A percentile compares a stretch with the other conserved stretches of the same genome.
Conservation (phyloP, 2,797 vertebrate species). For the Lates japonicus region DNA sequence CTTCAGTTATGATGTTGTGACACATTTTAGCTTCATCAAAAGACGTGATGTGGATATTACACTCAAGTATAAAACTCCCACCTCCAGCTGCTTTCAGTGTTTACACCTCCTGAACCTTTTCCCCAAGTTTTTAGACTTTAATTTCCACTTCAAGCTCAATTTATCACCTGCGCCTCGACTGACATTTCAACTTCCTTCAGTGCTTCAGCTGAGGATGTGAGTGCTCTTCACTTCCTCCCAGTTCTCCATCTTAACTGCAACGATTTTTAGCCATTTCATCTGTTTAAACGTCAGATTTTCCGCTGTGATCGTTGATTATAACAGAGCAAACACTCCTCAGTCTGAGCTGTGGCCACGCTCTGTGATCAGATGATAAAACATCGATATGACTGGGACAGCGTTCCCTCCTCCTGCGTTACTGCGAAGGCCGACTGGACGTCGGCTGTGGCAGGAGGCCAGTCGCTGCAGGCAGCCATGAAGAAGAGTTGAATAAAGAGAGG, state of each 20-base stretch:
- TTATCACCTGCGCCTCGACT: too few relatives aligned
- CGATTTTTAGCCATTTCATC: too few relatives aligned
- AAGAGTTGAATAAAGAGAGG: constrained; percentile 58
- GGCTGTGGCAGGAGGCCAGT: constrained; percentile 46
- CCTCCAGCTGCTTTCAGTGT: too few relatives aligned
- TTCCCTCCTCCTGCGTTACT: constrained; percentile 40
- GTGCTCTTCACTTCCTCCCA: neutral
- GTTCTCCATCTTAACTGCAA: neutral
- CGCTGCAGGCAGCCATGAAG: constrained; percentile 63
- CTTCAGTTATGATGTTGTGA: too few relatives aligned
- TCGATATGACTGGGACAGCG: constrained; percentile 19
- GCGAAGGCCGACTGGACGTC: constrained; percentile 50
- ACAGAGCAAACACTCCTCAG: neutral
- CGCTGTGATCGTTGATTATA: neutral
- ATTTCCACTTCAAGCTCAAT: too few relatives aligned
- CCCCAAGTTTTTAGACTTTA: too few relatives aligned
- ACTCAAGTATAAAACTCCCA: too few relatives aligned
- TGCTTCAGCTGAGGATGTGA: neutral
- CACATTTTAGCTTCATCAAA: too few relatives aligned
- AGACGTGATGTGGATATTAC: too few relatives aligned
- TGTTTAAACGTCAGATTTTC: neutral
- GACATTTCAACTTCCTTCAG: too few relatives aligned
- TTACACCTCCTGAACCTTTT: too few relatives aligned
- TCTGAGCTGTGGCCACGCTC: constrained; percentile 2
- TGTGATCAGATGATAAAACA: constrained; percentile 25